Base-by-base conservation (phyloP, 2,888 invertebrate genomes). In the Conops quadrifasciatus region DNA sequence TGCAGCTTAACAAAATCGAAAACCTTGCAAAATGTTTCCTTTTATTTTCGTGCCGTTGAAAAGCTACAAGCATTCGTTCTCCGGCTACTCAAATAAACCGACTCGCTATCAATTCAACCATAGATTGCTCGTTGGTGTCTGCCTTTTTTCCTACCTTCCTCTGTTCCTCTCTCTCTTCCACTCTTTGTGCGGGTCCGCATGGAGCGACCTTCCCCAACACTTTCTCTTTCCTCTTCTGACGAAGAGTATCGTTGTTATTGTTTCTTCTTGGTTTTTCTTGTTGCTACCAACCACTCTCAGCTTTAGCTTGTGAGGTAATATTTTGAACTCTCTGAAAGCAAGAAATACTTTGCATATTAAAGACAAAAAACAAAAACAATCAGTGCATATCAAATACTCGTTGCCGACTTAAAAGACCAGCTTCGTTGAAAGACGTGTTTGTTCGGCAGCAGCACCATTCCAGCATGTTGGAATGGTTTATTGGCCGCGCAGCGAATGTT, bases 301-400 rank as follows among this genome's bases (percentile, higher is more conserved):
- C 36, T 36, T 36, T 26, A 60, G 19, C 19, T 26, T 51, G 49
- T 65, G 65, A 51, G 28, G 51, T 51, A 65, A 65, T 51, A 51
- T 13, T 51, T 49, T 51, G 65, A 51, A 51, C 65, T 65, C 65
- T 47, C 47, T 36, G 36, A 36, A 36, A 36, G 9, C 36, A 36
- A 36, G 9, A 36, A 9, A 36, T 4, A 16, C 36, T 4, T 36
- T 36, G 36, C 36, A 9, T 36, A 36, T 36, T 36, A 7, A 7
- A 36, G 9, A 36, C 9, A 36, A 24, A 58, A 19, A 21, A n/a
- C 30, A 65, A 47, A 19, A 28, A 28, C 28, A 65, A 65, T 65
- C 51, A 65, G 65, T 49, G 65, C 65, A 28, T 51, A 65, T 28
- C 51, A 28, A 65, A 65, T 65, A 65, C 65, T 30, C 15, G 58